Conservation (phyloP, 2,797 vertebrate species). For the Anguilla anguilla region DNA sequence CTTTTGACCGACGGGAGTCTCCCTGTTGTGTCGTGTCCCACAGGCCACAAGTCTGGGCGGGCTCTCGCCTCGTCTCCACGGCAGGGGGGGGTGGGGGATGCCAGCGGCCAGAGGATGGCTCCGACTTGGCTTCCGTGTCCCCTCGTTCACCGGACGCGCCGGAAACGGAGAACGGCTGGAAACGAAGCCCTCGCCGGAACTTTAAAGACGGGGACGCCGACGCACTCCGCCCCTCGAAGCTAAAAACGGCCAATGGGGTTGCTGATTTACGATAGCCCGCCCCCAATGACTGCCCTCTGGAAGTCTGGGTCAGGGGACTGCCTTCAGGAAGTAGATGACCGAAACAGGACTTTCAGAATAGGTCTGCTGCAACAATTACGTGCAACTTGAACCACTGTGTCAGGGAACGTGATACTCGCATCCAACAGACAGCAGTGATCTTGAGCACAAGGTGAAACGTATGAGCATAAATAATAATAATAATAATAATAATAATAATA, state of each 20-base stretch:
- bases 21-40: neutral
- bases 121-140: neutral
- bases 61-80: too few relatives aligned
- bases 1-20: neutral
- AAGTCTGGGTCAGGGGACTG: constrained; percentile 22
- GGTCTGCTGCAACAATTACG: neutral
- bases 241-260: neutral
- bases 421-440: too few relatives aligned
- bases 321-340: neutral
- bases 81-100: neutral
- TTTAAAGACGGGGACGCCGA: neutral
- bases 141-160: neutral
- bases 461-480: too few relatives aligned
- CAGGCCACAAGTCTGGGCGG: neutral
- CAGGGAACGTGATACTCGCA: neutral
- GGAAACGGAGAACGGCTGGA: neutral
- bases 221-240: neutral
- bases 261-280: neutral
- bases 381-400: neutral
- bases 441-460: too few relatives aligned
- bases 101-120: neutral
- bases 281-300: neutral
- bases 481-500: too few relatives aligned
- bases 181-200: neutral
- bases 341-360: neutral